phyloP scores from a whole-genome alignment of 2,888 invertebrate species.

The Yponomeuta evonymella region DNA sequence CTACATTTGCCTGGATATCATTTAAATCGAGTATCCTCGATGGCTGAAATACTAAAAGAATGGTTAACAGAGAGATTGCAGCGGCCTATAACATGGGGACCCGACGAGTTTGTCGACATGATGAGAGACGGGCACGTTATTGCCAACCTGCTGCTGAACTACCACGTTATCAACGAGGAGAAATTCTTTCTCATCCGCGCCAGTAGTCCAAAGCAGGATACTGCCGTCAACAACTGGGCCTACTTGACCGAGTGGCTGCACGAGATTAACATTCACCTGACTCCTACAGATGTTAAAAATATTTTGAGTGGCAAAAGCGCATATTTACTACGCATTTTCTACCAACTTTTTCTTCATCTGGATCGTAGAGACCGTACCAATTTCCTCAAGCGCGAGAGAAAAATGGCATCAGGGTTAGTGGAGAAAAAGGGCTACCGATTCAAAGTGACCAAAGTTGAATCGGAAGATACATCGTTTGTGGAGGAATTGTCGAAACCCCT shows the following conservation, averaged over 20 bases:
- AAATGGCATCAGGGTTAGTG: slow-evolving; percentile 56
- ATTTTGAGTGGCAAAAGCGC: slow-evolving; percentile 70
- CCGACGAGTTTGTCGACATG: slow-evolving; percentile 71
- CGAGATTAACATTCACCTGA: slow-evolving; percentile 61
- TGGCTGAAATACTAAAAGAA: slow-evolving; percentile 77
- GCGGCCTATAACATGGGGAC: slow-evolving; percentile 68
- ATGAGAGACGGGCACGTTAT: slow-evolving; percentile 77
- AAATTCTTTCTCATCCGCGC: slow-evolving; percentile 65
- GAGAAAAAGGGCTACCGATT: slow-evolving; percentile 58
- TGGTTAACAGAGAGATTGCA: slow-evolving; percentile 78
- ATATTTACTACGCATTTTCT: slow-evolving; percentile 73
- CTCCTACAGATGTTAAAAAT: slow-evolving; percentile 57
- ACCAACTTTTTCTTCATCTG: slow-evolving; percentile 77
- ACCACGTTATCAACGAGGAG: slow-evolving; percentile 75
- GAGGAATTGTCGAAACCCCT: slow-evolving; percentile 64
- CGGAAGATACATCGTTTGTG: slow-evolving; percentile 45
- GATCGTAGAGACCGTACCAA: slow-evolving; percentile 75
- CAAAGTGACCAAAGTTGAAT: slow-evolving; percentile 46
- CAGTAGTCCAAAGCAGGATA: slow-evolving; percentile 51
- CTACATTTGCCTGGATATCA: background rate
- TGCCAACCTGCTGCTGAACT: slow-evolving; percentile 73
- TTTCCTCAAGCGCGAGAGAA: slow-evolving; percentile 67
- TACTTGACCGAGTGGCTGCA: slow-evolving; percentile 71
- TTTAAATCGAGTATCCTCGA: slow-evolving; percentile 28
- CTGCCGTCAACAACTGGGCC: slow-evolving; percentile 74